Evolutionary conservation across 1,140 invertebrate genomes (phyloP), one percentile per base, ranked within the genome.

Genomic region (Grapholita molesta): DNA sequence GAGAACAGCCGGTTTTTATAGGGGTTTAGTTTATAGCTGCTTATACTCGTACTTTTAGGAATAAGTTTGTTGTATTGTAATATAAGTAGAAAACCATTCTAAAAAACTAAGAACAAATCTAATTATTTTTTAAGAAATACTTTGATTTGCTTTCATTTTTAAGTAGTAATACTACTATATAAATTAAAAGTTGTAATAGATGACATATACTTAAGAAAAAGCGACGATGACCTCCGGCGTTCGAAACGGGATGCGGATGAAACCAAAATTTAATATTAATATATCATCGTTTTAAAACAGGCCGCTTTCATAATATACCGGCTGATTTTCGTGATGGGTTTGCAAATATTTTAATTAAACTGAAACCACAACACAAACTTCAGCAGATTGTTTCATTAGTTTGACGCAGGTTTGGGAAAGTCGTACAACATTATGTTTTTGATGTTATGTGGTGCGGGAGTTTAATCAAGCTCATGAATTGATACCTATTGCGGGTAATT

Each of bases 281-380:
- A n/a, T n/a, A n/a, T 38, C 8, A 3, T 2, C 18, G 21, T 48
- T 48, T 21, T 48, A 48, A 48, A 48, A 21, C 8, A 7, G 15
- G 42, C 18, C 6, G 42, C n/a, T 21, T 21, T 18, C 42, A 48
- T 48, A 48, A 21, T 15, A 6, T 48, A 7, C 7, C 42, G 42
- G 42, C 21, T 21, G 12, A 21, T 52, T 70, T 12, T 52, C 33
- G 21, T 48, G 18, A 21, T 21, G 42, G 7, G 57, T 24, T 53
- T 69, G 57, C 69, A 74, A 66, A 70, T 70, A 38, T 70, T 28
- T 64, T 71, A 70, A 72, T 70, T 69, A 61, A 61, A 61, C 23
- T 61, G 25, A 30, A 28, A 61, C 55, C 55, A 61, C 55, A 61
- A 61, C 12, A 61, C 25, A 61, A 61, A 32, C 24, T 61, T 61